Evolutionary conservation across 2,797 vertebrate genomes (phyloP), one percentile per base, ranked within the genome.

Genomic region (Luscinia luscinia): DNA sequence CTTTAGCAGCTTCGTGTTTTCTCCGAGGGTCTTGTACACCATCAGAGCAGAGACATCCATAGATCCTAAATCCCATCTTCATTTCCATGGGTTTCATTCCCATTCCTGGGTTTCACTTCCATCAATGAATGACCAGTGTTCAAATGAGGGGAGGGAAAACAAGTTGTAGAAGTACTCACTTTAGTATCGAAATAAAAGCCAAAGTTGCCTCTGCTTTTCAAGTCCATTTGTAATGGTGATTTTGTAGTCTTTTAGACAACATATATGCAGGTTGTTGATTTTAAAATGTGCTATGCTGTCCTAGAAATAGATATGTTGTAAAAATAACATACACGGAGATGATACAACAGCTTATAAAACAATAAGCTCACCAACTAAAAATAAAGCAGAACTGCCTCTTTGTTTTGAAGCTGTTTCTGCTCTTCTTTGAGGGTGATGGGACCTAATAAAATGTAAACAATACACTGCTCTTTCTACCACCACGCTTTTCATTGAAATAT

Each of bases 91-190:
- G 9, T 73, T 95, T 90, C 32, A 27, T 89, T 93, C 51, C 61
- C 16, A 10, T 84, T 88, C 58, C 3, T 66, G 57, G 23, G n/a
- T 93, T 95, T 91, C 48, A 21, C 36, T 89, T 77, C 54, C 7
- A 3, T 79, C 82, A 89, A 17, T 80, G 72, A 82, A 34, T 94
- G 83, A 57, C 51, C 59, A 51, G 38, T 17, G 5, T 87, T 87
- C 30, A 78, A 16, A 72, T 2, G 9, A 77, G 46, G 15, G 59
- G 16, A 78, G 74, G 82, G 76, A 88, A 69, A 78, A 67, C 83
- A 83, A 75, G 59, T 74, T 82, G 84, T 83, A 67, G 84, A 92
- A 90, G 41, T 67, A 62, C 70, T 95, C 48, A n/a, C 32, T 14
- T 94, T 78, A 32, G 5, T 43, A 38, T n/a, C 54, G 41, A 64